Percentiles rank a stretch among this genome's conserved stretches.
These are phyloP conservation scores for Pristis pectinata DNA, from an alignment of 2,797 vertebrate species.

Conservation along the genomic window DNA sequence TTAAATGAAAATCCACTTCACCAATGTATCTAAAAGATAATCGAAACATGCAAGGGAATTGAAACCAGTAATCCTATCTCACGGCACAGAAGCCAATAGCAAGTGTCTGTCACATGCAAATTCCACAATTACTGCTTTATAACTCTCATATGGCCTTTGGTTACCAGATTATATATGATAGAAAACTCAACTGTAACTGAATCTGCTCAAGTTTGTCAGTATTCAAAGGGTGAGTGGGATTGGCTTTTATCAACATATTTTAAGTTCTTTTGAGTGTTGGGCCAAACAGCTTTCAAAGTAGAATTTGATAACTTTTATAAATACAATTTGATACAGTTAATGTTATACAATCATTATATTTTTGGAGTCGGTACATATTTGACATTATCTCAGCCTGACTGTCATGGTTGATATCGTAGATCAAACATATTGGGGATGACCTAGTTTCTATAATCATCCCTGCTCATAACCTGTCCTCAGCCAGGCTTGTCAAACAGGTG, in stretches of 20 bases:
- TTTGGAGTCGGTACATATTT: neutral
- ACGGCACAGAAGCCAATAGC: neutral
- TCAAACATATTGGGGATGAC: neutral
- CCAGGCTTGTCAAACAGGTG: neutral
- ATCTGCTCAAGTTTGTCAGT: neutral
- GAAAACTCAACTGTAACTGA: slow-evolving; percentile 8
- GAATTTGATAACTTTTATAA: slow-evolving; percentile 29
- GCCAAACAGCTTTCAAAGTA: neutral
- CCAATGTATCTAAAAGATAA: neutral
- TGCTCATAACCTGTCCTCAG: neutral
- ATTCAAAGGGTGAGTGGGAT: neutral
- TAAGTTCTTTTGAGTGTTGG: neutral
- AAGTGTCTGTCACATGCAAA: slow-evolving; percentile 26
- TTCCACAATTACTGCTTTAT: slow-evolving; percentile 22
- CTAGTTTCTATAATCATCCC: neutral
- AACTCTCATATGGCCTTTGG: neutral
- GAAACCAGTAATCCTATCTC: neutral
- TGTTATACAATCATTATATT: neutral
- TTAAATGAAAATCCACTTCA: neutral
- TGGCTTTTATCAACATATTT: neutral
- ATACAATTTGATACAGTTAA: slow-evolving; percentile 23
- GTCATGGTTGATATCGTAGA: neutral
- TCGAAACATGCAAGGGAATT: neutral
- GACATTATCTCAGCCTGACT: neutral
- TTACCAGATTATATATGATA: slow-evolving; percentile 15